phyloP scores from a whole-genome alignment of 1,140 invertebrate species.

The Drosophila melanogaster region Release_6_plus_ISO1_MT NT_033777.3:17682501-17683000 shows the following conservation, averaged over 20 bases:
- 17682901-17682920: slow-evolving; percentile 72
- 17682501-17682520: neutral
- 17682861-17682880: slow-evolving; percentile 73
- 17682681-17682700: neutral
- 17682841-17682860: slow-evolving; percentile 75
- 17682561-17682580: neutral
- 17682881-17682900: slow-evolving; percentile 60
- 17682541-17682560: neutral
- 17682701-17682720: neutral
- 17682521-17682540: neutral
- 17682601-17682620: neutral
- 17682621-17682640: no score
- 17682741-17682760: neutral
- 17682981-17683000: slow-evolving; percentile 85
- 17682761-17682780: neutral
- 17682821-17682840: slow-evolving; percentile 55
- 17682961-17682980: slow-evolving; percentile 83
- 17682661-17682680: neutral
- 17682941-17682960: slow-evolving; percentile 72
- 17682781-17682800: slow-evolving; percentile 54
- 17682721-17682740: neutral
- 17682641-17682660: no score
- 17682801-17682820: slow-evolving; percentile 62
- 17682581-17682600: no score
- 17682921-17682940: slow-evolving; percentile 80